Conservation (phyloP, 1,140 invertebrate species). For the Gryllus bimaculatus region DNA sequence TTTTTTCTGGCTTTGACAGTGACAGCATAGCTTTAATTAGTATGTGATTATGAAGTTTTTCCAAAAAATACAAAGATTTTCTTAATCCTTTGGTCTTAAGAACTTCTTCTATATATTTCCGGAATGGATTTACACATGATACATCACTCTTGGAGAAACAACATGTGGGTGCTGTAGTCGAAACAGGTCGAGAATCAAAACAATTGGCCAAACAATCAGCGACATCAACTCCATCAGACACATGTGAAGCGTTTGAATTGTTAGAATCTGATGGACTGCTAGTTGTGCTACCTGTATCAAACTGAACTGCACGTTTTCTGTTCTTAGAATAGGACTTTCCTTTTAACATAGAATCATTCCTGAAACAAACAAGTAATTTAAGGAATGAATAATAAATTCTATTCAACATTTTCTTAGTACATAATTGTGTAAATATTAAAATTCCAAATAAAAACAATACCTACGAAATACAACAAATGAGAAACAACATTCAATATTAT, state of each 20-base stretch:
- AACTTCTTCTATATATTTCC: constrained; percentile 77
- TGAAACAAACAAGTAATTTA: constrained; percentile 27
- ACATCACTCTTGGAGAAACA: neutral
- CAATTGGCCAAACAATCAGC: neutral
- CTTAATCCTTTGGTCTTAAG: constrained; percentile 74
- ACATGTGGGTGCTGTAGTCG: neutral
- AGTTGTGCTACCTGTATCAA: constrained; percentile 25
- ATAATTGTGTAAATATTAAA: no score
- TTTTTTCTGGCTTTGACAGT: constrained; percentile 43
- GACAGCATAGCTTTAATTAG: constrained; percentile 58
- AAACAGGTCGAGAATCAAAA: neutral
- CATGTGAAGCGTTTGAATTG: constrained; percentile 30
- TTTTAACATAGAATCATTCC: constrained; percentile 7
- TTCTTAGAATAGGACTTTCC: neutral
- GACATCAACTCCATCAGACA: neutral
- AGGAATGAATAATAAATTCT: neutral
- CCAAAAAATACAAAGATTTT: constrained; percentile 64
- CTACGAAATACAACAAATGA: no score
- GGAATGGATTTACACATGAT: constrained; percentile 26
- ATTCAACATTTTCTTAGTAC: neutral
- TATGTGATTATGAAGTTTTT: constrained; percentile 54
- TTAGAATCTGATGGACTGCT: constrained; percentile 34
- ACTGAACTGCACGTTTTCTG: constrained; percentile 14
- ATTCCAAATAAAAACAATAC: no score
- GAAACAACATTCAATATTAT: no score